Percentiles rank a stretch among this genome's conserved stretches.
Evolutionary conservation across 2,113 vertebrate species (phyloP).

Genomic region (Hylia prasina): DNA sequence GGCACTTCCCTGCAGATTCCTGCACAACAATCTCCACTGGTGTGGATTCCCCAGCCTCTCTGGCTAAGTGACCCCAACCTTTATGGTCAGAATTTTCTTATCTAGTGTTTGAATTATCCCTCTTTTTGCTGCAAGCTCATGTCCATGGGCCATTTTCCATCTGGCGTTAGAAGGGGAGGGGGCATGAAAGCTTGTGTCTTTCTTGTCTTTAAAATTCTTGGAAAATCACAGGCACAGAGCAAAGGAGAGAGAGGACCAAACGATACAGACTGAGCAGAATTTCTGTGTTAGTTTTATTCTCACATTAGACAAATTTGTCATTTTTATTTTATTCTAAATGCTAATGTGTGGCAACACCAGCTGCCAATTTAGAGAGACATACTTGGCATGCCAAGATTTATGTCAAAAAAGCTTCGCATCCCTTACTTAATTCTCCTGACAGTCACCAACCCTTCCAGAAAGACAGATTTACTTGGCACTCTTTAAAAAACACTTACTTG

Average conservation of each 20-base stretch:
- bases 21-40: background rate
- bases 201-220: background rate
- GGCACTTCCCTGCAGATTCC: background rate
- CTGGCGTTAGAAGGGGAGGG: background rate
- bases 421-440: slow-evolving; percentile 35
- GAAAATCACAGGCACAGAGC: background rate
- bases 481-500: slow-evolving; percentile 35
- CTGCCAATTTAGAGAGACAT: slow-evolving; percentile 34
- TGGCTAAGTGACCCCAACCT: background rate
- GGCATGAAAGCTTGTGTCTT: background rate
- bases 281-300: slow-evolving; percentile 18
- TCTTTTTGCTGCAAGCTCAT: background rate
- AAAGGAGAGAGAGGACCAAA: background rate
- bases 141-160: background rate
- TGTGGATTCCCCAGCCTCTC: background rate
- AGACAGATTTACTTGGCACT: slow-evolving; percentile 26
- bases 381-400: slow-evolving; percentile 33
- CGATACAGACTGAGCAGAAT: background rate
- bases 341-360: slow-evolving; percentile 58
- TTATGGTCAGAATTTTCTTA: background rate
- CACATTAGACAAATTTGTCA: slow-evolving; percentile 34
- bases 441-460: slow-evolving; percentile 37
- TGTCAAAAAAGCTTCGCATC: background rate
- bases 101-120: background rate
- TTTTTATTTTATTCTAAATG: slow-evolving; percentile 48